Base-by-base conservation (phyloP, 2,888 invertebrate species). In the Thelaira solivaga region DNA sequence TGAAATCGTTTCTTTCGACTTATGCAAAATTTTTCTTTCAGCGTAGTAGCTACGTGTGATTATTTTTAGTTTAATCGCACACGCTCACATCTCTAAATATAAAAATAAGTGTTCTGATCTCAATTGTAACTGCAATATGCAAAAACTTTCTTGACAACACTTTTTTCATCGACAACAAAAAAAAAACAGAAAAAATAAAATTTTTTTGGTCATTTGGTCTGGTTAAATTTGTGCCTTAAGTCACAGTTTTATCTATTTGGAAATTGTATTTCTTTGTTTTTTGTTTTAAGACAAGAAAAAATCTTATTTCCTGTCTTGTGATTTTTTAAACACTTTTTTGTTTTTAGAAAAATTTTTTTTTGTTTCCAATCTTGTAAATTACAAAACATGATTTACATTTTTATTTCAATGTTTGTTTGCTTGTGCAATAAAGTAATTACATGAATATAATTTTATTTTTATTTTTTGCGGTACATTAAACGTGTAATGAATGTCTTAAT, bases 221-320 rank as follows among this genome's bases (percentile, higher is more conserved):
- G 34, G 13, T 36, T 45, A 20, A 68, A 57, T 16, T 57, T 68
- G n/a, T 34, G 45, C 45, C 26, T 2, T 10, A 68, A 57, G 36
- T 68, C 47, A 11, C 55, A 57, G 39, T 53, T 51, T 65, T 31
- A 51, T 29, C 51, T 51, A 51, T 39, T 65, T 51, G n/a, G 13
- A 22, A 64, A 11, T 36, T 18, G 43, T 4, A 39, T 64, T n/a
- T 47, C 29, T 7, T 26, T 39, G 16, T 43, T 43, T 20, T 43
- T 43, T 18, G 4, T 10, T 43, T 20, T 29, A 29, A 22, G 26
- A 18, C 13, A 47, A 26, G 24, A 29, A 47, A 34, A 34, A 62
- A 62, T 22, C 47, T 49, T 57, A 68, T 68, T 47, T 68, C 57
- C 68, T 57, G 68, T 57, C 57, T 57, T 24, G 29, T 57, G 31